Base-by-base conservation (phyloP, 2,113 vertebrate species). In the Xenopus borealis region DNA sequence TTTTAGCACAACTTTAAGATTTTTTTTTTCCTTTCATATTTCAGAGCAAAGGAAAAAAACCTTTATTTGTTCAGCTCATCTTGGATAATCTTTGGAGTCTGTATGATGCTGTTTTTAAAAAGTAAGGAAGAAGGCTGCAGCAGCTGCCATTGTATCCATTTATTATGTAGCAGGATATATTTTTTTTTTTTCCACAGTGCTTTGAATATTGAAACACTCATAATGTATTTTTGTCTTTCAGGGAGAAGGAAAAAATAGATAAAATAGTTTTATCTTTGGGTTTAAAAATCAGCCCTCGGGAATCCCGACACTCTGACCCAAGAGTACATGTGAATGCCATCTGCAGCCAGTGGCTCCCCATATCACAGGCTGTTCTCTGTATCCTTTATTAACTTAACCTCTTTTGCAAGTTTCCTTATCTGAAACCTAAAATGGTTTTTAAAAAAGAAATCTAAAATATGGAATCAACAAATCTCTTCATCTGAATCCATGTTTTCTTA, bases 1-100 rank as follows among this genome's bases (percentile, higher is more conserved):
- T 40, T 40, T 6, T 40, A 40, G 33, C 7, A 4, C 3, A 40
- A 40, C 33, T 6, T 6, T 40, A 27, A 40, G 33, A 7, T 4
- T 1, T 9, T 3, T 40, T 6, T 40, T 40, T 40, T 40, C 33
- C 33, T 40, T 40, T 6, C 5, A 3, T 78, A 80, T 66, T 80
- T 79, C 82, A 99, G 97, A 86, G 85, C 58, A 98, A 97, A 93
- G 97, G 95, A 83, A 99, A 96, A 89, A 99, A 98, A 73, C 91
- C 92, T 27, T 87, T 99, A 65, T 99, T 99, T 83, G 97, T 98
- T 68, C 96, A 99, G 83, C 85, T 99, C 3, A 95, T 99, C 67
- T 85, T 99, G 83, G 96, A 98, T 78, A 98, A 98, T 74, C 92
- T 99, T 72, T 99, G 97, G 97, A 98, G 92, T 86, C 88, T 99